Conservation (phyloP, 2,797 vertebrate species). For the Lithobates sylvaticus region DNA sequence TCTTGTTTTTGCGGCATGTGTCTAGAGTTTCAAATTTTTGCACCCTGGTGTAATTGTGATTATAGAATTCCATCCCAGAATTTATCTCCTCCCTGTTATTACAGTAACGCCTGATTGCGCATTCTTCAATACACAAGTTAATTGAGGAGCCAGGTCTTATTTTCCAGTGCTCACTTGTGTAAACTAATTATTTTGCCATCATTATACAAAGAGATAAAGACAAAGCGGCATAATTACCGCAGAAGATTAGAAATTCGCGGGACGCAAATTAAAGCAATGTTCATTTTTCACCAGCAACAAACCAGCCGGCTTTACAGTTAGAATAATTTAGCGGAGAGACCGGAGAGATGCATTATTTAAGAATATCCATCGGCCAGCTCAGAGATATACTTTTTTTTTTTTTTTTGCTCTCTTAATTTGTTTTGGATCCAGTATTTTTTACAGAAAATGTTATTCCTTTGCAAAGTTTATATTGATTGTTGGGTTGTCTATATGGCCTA, state of each 20-base stretch:
- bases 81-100: conserved; percentile 22
- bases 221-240: conserved; percentile 31
- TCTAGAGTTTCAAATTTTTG: no score
- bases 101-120: conserved; percentile 32
- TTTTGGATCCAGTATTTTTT: background rate
- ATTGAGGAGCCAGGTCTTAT: conserved; percentile 26
- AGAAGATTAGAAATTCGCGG: conserved; percentile 36
- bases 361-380: background rate
- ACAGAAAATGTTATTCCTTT: background rate
- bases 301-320: conserved; percentile 19
- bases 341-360: conserved; percentile 8
- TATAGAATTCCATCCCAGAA: conserved; percentile 1
- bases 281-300: conserved; percentile 18
- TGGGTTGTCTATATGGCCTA: no score
- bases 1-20: no score
- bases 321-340: background rate
- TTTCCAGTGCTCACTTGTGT: conserved; percentile 28
- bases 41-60: background rate
- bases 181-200: conserved; percentile 56
- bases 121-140: conserved; percentile 40
- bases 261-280: conserved; percentile 24
- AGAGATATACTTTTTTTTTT: no score
- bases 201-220: conserved; percentile 50
- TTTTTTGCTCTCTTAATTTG: background rate
- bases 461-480: background rate